Percentiles rank a stretch among this genome's conserved stretches.
These are phyloP conservation scores for Phaedon cochleariae DNA, from an alignment of 2,888 invertebrate genomes.

Conservation along the genomic window DNA sequence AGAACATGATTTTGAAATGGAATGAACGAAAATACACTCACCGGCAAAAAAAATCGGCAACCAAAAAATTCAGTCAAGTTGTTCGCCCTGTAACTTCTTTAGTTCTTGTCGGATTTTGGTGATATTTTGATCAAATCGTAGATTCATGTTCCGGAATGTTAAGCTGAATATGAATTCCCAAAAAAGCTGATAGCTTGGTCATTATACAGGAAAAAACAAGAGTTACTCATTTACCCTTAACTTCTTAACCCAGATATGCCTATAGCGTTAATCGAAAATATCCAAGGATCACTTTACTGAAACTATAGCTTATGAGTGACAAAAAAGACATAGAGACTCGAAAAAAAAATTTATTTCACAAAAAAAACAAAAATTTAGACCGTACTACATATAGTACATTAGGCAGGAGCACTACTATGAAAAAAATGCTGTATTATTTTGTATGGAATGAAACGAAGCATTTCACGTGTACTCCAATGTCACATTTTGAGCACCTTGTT, in stretches of 20 bases:
- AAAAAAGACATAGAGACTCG: background rate
- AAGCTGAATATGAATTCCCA: too few relatives aligned
- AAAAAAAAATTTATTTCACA: background rate
- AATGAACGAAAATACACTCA: too few relatives aligned
- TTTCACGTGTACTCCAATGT: conserved; percentile 20
- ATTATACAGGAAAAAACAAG: too few relatives aligned
- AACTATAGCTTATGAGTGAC: background rate
- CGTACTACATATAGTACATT: background rate
- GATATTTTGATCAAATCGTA: too few relatives aligned
- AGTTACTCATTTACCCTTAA: too few relatives aligned
- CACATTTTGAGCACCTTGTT: conserved; percentile 22
- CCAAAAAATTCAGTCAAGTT: too few relatives aligned
- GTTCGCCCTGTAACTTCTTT: too few relatives aligned
- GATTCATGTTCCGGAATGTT: too few relatives aligned
- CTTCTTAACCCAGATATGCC: background rate
- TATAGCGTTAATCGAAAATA: background rate
- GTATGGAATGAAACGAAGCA: conserved; percentile 19
- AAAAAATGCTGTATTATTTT: background rate
- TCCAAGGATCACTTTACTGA: background rate
- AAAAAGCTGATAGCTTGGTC: too few relatives aligned
- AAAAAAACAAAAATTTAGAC: background rate
- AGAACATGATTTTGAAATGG: too few relatives aligned
- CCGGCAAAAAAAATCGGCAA: too few relatives aligned
- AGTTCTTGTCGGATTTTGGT: too few relatives aligned
- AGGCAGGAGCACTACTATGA: background rate